Conservation (phyloP, 2,113 vertebrate genomes). For the Uria lomvia region DNA sequence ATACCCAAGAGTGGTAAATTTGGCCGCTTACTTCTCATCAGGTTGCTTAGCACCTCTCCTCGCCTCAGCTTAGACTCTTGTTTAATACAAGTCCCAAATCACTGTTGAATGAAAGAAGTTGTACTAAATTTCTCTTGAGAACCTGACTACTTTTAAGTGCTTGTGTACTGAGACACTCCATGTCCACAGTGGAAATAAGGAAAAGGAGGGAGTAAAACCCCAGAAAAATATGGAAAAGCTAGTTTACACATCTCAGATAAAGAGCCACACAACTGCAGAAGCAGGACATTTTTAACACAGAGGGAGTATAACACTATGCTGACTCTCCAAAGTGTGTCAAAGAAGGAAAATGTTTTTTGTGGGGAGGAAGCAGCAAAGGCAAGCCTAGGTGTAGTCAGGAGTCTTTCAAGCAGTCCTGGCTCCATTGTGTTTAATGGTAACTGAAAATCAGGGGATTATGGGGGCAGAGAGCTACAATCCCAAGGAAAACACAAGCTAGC, state of each 20-base stretch:
- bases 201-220: background rate
- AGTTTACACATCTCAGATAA: background rate
- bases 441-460: background rate
- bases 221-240: background rate
- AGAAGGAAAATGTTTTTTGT: background rate
- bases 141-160: background rate
- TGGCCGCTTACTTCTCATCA: background rate
- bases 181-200: background rate
- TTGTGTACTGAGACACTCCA: background rate
- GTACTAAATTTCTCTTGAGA: background rate
- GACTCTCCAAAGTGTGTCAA: background rate
- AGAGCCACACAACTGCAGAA: background rate
- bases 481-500: background rate
- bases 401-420: background rate
- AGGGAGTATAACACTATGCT: background rate
- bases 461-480: background rate
- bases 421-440: background rate
- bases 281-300: background rate
- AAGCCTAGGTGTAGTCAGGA: background rate
- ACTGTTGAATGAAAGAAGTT: background rate
- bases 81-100: background rate
- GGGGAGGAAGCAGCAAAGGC: background rate
- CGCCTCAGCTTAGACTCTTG: background rate
- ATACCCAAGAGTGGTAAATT: background rate
- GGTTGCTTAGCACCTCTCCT: background rate